Evolutionary conservation across 2,888 invertebrate genomes (phyloP).

Genomic region (Melipona beecheii): DNA sequence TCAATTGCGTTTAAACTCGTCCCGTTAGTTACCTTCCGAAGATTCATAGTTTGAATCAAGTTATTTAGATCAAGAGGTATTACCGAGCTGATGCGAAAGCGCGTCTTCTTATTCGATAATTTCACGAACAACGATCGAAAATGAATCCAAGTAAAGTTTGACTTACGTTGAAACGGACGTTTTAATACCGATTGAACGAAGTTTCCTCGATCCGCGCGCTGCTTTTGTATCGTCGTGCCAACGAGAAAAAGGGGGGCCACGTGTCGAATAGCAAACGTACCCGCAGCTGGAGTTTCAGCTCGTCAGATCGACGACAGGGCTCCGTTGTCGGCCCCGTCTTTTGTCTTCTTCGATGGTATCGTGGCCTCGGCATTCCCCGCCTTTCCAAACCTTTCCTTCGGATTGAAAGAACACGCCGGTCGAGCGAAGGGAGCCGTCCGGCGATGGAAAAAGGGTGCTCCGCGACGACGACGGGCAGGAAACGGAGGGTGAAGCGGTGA

Average conservation of each 20-base stretch:
- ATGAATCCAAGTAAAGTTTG: neutral
- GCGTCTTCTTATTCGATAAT: too few species aligned
- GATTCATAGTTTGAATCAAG: too few species aligned
- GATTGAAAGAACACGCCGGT: conserved; percentile 3
- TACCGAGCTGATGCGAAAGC: too few species aligned
- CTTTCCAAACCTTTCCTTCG: conserved; percentile 19
- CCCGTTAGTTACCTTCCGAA: too few species aligned
- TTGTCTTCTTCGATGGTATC: conserved; percentile 33
- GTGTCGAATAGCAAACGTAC: conserved; percentile 11
- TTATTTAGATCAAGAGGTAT: too few species aligned
- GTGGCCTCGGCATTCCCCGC: neutral
- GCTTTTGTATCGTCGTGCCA: conserved; percentile 23
- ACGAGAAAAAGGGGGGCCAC: conserved; percentile 18
- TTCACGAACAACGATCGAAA: too few species aligned
- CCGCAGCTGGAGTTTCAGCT: conserved; percentile 9
- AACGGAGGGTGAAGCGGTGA: conserved; percentile 56
- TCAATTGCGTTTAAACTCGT: too few species aligned
- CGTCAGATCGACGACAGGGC: conserved; percentile 10
- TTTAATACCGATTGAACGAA: neutral
- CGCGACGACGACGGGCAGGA: conserved; percentile 18
- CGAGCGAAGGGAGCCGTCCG: conserved; percentile 2
- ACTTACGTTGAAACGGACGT: neutral
- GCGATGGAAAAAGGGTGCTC: conserved; percentile 9
- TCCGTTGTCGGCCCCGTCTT: conserved; percentile 29
- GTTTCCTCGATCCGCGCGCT: neutral